Evolutionary conservation across 53 echinoderm and acorn worm genomes (phyloP), one percentile per base, ranked within the genome.

Genomic region (Patiria pectinifera): DNA sequence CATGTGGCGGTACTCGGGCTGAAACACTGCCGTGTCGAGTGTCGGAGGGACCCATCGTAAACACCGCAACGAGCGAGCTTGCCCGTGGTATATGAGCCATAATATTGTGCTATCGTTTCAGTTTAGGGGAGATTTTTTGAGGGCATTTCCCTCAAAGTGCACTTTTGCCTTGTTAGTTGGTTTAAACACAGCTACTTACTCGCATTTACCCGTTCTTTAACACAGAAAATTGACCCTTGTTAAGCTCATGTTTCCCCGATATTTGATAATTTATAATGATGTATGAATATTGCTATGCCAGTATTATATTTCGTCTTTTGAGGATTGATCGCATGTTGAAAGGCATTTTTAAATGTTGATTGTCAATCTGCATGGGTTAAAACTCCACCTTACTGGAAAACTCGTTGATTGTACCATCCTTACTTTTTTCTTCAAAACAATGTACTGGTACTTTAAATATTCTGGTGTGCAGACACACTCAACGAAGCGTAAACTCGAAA

Each of bases 1-100:
- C 80, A 90, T 90, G 90, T 90, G 80, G 77, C 90, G 69, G 90
- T 77, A 46, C 81, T 69, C 81, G 22, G 89, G 48, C 81, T 62
- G 26, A 80, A 81, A 45, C 80, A 47, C 90, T 59, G 48, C 80
- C 80, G 90, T 80, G 80, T 81, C 18, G 80, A 80, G 90, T 77
- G 90, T 69, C 90, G 22, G 11, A 16, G 69, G 21, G 89, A 81
- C 80, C 90, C 66, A 45, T 90, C 90, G 81, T 90, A 90, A 90
- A 90, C 90, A 25, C 80, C 48, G 66, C 80, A 69, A 90, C 26
- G 90, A 81, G 81, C 90, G 23, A 16, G 80, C 81, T 81, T 81
- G 69, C 69, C 81, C 69, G 90, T 48, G 80, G 82, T 62, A 69
- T 80, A 90, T 69, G 90, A 69, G 90, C 90, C 47, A 90, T 90